Conservation (phyloP, 2,113 vertebrate species). For the Motacilla tschutschensis region DNA sequence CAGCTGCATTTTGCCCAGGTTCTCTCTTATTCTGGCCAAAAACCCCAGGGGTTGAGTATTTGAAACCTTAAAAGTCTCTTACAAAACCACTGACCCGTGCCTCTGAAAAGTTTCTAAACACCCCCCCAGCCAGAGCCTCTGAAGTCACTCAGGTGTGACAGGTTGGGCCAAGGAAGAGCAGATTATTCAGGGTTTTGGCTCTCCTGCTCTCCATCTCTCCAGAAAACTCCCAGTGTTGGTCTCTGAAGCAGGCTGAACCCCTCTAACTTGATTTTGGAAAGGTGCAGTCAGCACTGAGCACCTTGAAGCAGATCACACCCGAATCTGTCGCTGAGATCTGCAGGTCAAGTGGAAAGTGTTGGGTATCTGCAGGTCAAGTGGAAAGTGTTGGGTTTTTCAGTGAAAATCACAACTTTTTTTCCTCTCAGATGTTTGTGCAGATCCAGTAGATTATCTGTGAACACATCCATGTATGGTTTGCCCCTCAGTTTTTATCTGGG, state of each 20-base stretch:
- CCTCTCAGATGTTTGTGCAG: neutral
- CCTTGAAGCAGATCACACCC: neutral
- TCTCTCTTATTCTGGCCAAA: neutral
- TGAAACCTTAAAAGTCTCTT: neutral
- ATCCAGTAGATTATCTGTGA: neutral
- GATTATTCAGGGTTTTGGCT: neutral
- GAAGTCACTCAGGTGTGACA: neutral
- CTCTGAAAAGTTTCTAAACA: neutral
- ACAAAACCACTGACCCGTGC: neutral
- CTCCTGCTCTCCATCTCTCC: neutral
- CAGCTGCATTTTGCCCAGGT: accelerated
- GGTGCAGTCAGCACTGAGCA: neutral
- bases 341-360: neutral
- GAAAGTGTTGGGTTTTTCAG: neutral
- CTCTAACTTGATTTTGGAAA: neutral
- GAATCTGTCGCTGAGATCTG: neutral
- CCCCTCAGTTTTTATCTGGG: neutral
- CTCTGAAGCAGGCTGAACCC: neutral
- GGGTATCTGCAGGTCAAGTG: neutral
- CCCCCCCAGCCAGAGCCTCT: neutral
- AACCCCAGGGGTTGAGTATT: neutral
- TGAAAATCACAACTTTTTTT: neutral
- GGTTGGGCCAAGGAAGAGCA: neutral
- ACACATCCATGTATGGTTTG: accelerated
- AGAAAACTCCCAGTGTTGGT: neutral